phyloP scores from a whole-genome alignment of 2,797 vertebrate genomes.

The Clarias laeviceps region DNA sequence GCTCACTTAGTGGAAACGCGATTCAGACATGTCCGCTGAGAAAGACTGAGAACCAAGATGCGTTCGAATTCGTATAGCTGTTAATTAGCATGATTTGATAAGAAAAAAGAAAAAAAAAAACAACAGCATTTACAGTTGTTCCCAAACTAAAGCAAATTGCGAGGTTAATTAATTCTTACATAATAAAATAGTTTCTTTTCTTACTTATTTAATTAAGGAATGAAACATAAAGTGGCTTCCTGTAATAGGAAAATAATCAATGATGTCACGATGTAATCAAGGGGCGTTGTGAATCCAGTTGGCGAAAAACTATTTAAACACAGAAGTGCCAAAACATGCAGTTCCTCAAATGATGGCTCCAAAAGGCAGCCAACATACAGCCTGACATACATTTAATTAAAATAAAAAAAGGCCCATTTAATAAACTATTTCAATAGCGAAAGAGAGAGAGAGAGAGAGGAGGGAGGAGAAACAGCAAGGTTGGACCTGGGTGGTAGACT shows the following conservation, averaged over 20 bases:
- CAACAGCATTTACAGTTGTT: neutral
- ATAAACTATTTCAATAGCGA: neutral
- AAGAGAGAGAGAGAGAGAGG: neutral
- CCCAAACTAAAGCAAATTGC: neutral
- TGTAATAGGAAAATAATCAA: neutral
- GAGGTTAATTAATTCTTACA: neutral
- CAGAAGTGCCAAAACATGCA: too few relatives aligned
- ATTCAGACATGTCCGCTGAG: slow-evolving; percentile 15
- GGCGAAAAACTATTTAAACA: too few relatives aligned
- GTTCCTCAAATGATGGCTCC: too few relatives aligned
- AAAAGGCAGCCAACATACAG: too few relatives aligned
- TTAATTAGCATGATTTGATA: neutral
- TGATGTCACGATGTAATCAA: neutral
- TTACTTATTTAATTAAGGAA: neutral
- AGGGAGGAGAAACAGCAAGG: neutral
- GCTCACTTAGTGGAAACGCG: slow-evolving; percentile 18
- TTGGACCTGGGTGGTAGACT: slow-evolving; percentile 62
- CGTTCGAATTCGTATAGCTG: slow-evolving; percentile 7
- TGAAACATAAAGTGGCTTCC: neutral
- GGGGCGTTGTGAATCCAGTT: too few relatives aligned
- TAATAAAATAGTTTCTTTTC: neutral
- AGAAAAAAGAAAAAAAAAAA: neutral
- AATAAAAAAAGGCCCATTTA: neutral
- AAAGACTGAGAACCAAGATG: neutral
- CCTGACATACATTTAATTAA: neutral